Conservation (phyloP, 2,888 invertebrate genomes). For the Steinernema carpocapsae region DNA sequence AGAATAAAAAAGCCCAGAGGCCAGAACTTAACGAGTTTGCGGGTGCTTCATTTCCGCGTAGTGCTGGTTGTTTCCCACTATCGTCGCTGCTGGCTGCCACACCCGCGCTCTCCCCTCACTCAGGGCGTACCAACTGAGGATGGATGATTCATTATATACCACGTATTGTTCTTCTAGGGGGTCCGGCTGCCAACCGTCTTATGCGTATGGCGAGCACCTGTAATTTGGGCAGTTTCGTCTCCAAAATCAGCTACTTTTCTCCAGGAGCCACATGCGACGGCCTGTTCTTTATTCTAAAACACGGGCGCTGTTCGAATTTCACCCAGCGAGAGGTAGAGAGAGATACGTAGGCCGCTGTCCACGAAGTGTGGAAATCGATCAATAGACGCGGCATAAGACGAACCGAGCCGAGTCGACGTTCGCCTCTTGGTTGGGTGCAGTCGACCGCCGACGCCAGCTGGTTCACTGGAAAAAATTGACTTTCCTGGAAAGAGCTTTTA, state of each 20-base stretch:
- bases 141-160: neutral
- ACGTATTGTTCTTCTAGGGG: neutral
- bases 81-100: neutral
- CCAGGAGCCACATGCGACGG: neutral
- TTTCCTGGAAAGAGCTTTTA: too few species aligned
- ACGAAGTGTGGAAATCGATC: constrained; percentile 33
- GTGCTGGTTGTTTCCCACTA: constrained; percentile 10
- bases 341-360: constrained; percentile 9
- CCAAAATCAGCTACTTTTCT: neutral
- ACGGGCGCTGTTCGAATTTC: too few species aligned
- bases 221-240: neutral
- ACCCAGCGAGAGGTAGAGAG: too few species aligned
- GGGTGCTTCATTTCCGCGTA: constrained; percentile 17
- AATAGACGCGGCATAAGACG: neutral
- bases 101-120: constrained; percentile 26
- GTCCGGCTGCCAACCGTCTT: neutral
- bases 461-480: neutral
- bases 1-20: constrained; percentile 7
- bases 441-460: constrained; percentile 34
- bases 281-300: too few species aligned
- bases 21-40: constrained; percentile 29
- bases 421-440: constrained; percentile 33
- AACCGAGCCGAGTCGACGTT: constrained; percentile 3
- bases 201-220: neutral
- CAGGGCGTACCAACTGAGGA: neutral